Conservation (phyloP, 2,888 invertebrate genomes). For the Stratiomys singularior region DNA sequence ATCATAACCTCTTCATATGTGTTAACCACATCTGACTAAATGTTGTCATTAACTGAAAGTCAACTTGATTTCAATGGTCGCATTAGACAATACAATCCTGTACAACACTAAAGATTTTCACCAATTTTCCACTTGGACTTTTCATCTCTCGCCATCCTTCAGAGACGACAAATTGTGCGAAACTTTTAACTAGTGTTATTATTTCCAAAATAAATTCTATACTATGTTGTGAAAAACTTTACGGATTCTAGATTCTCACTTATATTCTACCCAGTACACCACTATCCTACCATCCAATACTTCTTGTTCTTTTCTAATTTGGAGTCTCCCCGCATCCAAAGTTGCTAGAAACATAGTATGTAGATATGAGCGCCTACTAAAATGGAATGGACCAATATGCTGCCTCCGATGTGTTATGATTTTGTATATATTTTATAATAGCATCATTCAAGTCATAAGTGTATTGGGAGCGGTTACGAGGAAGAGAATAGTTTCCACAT, state of each 20-base stretch:
- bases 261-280: not conserved
- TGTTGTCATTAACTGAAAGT: not conserved
- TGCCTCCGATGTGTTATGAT: constrained; percentile 21
- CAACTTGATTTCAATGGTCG: not conserved
- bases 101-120: constrained; percentile 23
- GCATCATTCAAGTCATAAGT: constrained; percentile 3
- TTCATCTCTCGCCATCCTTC: constrained; percentile 12
- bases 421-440: constrained; percentile 11
- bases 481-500: constrained; percentile 37
- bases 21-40: not conserved
- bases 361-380: not conserved
- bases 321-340: not conserved
- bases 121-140: constrained; percentile 1
- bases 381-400: not conserved
- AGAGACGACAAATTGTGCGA: constrained; percentile 41
- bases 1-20: no score
- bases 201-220: constrained; percentile 42
- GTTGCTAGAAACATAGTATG: constrained; percentile 16
- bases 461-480: constrained; percentile 37
- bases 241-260: constrained; percentile 33
- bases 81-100: not conserved
- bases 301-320: not conserved
- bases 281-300: not conserved
- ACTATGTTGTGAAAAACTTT: constrained; percentile 34
- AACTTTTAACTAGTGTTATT: constrained; percentile 46